phyloP scores from a whole-genome alignment of 1,140 invertebrate species.

The Drosophila melanogaster region Release_6_plus_ISO1_MT NC_004354.4:18186501-18187000 shows the following conservation, averaged over 20 bases:
- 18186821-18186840: background rate
- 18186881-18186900: slow-evolving; percentile 22
- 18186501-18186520: slow-evolving; percentile 19
- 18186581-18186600: slow-evolving; percentile 32
- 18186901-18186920: background rate
- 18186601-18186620: slow-evolving; percentile 33
- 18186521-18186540: slow-evolving; percentile 13
- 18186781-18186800: slow-evolving; percentile 69
- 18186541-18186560: slow-evolving; percentile 10
- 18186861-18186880: slow-evolving; percentile 51
- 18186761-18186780: slow-evolving; percentile 78
- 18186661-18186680: slow-evolving; percentile 27
- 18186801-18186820: background rate
- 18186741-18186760: slow-evolving; percentile 29
- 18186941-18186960: slow-evolving; percentile 52
- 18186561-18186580: slow-evolving; percentile 10
- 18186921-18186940: slow-evolving; percentile 60
- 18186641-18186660: slow-evolving; percentile 75
- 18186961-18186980: slow-evolving; percentile 26
- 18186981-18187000: slow-evolving; percentile 1
- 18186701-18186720: slow-evolving; percentile 14
- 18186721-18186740: slow-evolving; percentile 10
- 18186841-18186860: slow-evolving; percentile 43
- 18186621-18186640: slow-evolving; percentile 44
- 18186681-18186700: slow-evolving; percentile 8